Percentiles rank a stretch among this genome's conserved stretches.
These are phyloP conservation scores for Antidorcas marsupialis DNA, from an alignment of 2,113 vertebrate genomes.

Conservation along the genomic window DNA sequence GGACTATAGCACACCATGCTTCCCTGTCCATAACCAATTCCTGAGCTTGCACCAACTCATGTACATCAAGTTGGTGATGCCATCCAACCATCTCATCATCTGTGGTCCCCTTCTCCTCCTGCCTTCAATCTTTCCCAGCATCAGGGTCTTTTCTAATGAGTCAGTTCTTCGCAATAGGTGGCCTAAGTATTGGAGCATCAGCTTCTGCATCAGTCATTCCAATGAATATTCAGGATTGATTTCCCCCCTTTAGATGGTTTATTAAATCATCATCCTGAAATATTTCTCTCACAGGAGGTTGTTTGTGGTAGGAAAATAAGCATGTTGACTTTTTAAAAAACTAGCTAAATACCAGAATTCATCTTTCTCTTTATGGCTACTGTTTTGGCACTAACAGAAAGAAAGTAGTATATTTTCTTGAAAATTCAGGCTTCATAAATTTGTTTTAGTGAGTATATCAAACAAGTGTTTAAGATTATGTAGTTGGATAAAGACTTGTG, in stretches of 20 bases:
- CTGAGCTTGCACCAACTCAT: background rate
- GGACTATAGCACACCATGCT: background rate
- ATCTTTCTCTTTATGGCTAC: background rate
- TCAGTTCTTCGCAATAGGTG: background rate
- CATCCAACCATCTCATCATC: background rate
- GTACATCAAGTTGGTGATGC: background rate
- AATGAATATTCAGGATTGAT: background rate
- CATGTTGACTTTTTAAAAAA: background rate
- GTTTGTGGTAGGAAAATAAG: background rate
- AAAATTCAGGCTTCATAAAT: background rate
- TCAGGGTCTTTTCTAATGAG: background rate
- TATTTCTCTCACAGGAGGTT: background rate
- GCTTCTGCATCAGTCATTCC: background rate
- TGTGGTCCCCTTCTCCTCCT: background rate
- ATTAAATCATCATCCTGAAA: background rate
- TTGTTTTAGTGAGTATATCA: background rate
- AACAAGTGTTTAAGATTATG: background rate
- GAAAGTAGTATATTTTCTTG: background rate
- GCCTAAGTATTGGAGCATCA: background rate
- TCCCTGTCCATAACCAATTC: background rate
- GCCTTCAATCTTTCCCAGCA: background rate
- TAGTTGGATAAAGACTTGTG: background rate
- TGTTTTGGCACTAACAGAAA: background rate
- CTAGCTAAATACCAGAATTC: background rate
- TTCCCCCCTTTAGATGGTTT: background rate